Evolutionary conservation across 2,797 vertebrate genomes (phyloP).

Genomic region (Botia kubotai): DNA sequence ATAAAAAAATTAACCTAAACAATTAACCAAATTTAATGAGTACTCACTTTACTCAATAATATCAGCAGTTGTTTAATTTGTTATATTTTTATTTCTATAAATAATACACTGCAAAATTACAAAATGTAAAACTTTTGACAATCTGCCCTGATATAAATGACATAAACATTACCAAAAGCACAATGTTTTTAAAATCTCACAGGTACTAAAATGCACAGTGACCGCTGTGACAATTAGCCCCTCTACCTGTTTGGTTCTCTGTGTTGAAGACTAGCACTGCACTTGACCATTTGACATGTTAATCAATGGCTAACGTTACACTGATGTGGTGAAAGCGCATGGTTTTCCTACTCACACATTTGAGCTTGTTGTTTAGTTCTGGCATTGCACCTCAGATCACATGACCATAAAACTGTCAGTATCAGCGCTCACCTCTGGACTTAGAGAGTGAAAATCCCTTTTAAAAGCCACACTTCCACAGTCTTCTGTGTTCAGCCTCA

Average conservation of each 20-base stretch:
- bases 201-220: background rate
- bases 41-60: too few relatives aligned
- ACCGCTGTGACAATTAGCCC: background rate
- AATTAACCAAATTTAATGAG: too few relatives aligned
- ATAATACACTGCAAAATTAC: too few relatives aligned
- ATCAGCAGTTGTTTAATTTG: too few relatives aligned
- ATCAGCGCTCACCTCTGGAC: conserved; percentile 61
- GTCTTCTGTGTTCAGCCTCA: conserved; percentile 4
- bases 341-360: conserved; percentile 34
- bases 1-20: too few relatives aligned
- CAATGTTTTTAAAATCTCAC: too few relatives aligned
- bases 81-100: too few relatives aligned
- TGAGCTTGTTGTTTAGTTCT: conserved; percentile 61
- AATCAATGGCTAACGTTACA: conserved; percentile 1
- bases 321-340: background rate
- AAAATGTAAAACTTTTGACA: too few relatives aligned
- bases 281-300: background rate
- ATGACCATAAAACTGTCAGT: conserved; percentile 75
- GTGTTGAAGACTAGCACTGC: background rate
- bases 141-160: too few relatives aligned
- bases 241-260: background rate
- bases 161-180: too few relatives aligned
- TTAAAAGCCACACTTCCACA: conserved; percentile 57
- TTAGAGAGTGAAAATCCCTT: conserved; percentile 61
- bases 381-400: conserved; percentile 71